phyloP scores from a whole-genome alignment of 2,113 vertebrate species.

The Sorex araneus region DNA sequence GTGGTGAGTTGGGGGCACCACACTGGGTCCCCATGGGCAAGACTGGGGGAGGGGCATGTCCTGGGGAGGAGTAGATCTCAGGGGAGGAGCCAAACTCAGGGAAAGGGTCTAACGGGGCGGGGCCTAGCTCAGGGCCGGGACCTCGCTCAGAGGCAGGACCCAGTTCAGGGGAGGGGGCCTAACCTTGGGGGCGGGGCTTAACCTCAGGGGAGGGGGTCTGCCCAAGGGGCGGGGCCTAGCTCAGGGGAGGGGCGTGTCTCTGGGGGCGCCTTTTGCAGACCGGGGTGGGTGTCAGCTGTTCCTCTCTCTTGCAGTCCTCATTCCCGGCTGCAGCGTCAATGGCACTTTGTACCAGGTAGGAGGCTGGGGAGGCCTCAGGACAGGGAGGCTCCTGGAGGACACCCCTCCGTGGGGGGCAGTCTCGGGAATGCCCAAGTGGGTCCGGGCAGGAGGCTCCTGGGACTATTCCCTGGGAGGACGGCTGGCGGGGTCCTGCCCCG shows the following conservation, averaged over 20 bases:
- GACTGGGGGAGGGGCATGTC: background rate
- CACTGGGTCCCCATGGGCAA: background rate
- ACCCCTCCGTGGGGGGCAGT: too few relatives aligned
- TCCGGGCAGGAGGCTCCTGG: too few relatives aligned
- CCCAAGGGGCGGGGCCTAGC: too few relatives aligned
- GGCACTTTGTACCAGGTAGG: conserved; percentile 78
- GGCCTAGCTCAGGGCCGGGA: conserved; percentile 65
- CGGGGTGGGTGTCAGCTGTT: background rate
- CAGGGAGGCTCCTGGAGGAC: too few relatives aligned
- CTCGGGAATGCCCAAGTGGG: too few relatives aligned
- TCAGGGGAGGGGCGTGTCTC: background rate
- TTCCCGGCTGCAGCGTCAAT: background rate
- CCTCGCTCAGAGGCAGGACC: too few relatives aligned
- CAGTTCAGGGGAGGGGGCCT: background rate
- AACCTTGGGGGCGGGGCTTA: too few relatives aligned
- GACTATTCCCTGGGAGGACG: background rate
- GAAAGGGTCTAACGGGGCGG: background rate
- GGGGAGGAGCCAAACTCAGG: background rate
- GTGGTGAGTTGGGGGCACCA: conserved; percentile 85
- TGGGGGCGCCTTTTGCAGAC: too few relatives aligned
- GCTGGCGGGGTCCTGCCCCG: background rate
- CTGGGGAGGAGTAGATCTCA: too few relatives aligned
- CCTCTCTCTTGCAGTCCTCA: background rate
- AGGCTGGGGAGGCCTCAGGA: too few relatives aligned
- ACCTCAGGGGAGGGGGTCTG: too few relatives aligned